Evolutionary conservation across 2,888 invertebrate genomes (phyloP).

Genomic region (Campoplex capitator): DNA sequence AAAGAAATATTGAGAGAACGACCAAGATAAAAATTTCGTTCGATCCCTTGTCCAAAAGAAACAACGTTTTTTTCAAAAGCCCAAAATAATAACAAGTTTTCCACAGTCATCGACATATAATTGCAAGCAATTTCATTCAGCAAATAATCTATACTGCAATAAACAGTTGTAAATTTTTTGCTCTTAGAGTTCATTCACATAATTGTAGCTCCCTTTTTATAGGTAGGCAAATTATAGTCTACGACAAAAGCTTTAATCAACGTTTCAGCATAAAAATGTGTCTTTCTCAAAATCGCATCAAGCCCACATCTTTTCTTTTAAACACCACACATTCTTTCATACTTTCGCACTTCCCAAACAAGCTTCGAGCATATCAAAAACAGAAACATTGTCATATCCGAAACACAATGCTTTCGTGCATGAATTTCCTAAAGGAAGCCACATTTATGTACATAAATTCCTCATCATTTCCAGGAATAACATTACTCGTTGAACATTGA

Average conservation of each 20-base stretch:
- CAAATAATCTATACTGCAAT: neutral
- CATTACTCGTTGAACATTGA: neutral
- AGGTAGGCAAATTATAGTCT: neutral
- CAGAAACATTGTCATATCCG: neutral
- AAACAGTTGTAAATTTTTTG: neutral
- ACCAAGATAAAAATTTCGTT: constrained; percentile 51
- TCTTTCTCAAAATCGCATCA: neutral
- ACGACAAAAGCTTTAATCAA: neutral
- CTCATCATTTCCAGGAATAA: neutral
- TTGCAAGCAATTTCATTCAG: neutral
- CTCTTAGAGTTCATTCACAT: neutral
- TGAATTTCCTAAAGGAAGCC: neutral
- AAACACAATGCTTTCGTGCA: neutral
- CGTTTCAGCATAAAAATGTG: too few relatives aligned
- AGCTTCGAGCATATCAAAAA: neutral
- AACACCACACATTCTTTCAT: neutral
- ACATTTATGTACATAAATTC: neutral
- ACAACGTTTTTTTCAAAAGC: neutral
- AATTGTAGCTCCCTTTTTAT: neutral
- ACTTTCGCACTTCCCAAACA: neutral
- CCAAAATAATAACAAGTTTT: neutral
- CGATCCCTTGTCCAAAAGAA: constrained; percentile 29
- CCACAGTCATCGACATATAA: neutral
- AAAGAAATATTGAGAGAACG: neutral
- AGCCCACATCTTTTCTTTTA: neutral